Evolutionary conservation across 2,888 invertebrate genomes (phyloP).

Genomic region (Chesias legatella): DNA sequence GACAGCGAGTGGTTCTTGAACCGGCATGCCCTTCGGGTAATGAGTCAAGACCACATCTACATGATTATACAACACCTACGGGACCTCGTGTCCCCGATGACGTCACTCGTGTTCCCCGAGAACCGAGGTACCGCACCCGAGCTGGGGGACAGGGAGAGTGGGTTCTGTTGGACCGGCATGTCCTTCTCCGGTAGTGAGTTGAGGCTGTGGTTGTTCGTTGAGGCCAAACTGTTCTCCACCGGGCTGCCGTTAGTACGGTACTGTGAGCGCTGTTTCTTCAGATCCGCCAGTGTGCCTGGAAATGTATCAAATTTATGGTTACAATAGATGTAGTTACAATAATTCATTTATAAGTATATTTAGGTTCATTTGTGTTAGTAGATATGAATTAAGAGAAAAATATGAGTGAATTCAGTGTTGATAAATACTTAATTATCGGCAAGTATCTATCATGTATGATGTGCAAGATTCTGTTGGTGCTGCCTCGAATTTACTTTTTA

Average conservation of each 20-base stretch:
- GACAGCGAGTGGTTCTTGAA: slow-evolving; percentile 64
- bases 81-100: slow-evolving; percentile 85
- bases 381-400: no score
- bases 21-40: slow-evolving; percentile 71
- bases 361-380: no score
- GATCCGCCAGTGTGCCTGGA: slow-evolving; percentile 91
- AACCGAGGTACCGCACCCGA: slow-evolving; percentile 79
- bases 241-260: slow-evolving; percentile 85
- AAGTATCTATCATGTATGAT: no score
- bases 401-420: no score
- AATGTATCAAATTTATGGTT: slow-evolving; percentile 31
- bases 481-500: no score
- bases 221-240: slow-evolving; percentile 64
- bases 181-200: slow-evolving; percentile 71
- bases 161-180: slow-evolving; percentile 68
- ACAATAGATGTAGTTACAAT: slow-evolving; percentile 15
- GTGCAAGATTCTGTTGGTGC: no score
- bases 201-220: slow-evolving; percentile 67
- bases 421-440: no score
- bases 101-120: slow-evolving; percentile 88
- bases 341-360: not conserved
- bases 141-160: slow-evolving; percentile 65
- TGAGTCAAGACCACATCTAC: slow-evolving; percentile 78
- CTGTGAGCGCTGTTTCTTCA: slow-evolving; percentile 95
- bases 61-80: slow-evolving; percentile 88